Percentiles rank a stretch among this genome's conserved stretches.
Evolutionary conservation across 2,113 vertebrate genomes (phyloP).

Genomic region (Gila orcuttii): DNA sequence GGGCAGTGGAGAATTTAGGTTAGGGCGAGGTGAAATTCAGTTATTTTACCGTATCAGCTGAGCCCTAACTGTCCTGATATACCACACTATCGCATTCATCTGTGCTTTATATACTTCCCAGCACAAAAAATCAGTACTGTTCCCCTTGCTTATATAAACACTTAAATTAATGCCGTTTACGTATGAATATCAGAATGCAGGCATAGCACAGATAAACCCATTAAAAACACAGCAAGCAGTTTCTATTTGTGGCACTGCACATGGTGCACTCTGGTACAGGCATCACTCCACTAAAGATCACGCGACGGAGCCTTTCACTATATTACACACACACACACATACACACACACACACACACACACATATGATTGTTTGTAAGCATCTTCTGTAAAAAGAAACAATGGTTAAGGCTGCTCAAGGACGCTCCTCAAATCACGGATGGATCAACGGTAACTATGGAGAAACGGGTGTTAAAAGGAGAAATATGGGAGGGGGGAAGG

Average conservation of each 20-base stretch:
- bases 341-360: constrained; percentile 29
- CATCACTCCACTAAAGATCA: constrained; percentile 34
- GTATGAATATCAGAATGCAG: background rate
- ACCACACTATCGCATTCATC: background rate
- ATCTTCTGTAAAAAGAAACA: constrained; percentile 31
- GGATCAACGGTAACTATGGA: constrained; percentile 20
- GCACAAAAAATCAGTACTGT: constrained; percentile 1
- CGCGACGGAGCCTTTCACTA: constrained; percentile 12
- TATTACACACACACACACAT: constrained; percentile 29
- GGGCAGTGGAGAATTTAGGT: background rate
- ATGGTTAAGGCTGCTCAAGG: constrained; percentile 12
- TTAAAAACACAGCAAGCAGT: background rate
- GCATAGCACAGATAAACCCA: background rate
- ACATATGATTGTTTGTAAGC: constrained; percentile 35
- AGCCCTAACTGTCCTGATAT: background rate
- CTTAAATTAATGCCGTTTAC: background rate
- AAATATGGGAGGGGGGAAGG: constrained; percentile 22
- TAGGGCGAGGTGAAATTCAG: background rate
- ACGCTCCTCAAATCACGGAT: constrained; percentile 28
- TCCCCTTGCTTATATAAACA: background rate
- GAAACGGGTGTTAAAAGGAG: constrained; percentile 23
- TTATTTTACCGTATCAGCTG: background rate
- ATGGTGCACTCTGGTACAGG: constrained; percentile 46
- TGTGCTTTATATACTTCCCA: background rate
- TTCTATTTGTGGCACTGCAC: constrained; percentile 44